Conservation (phyloP, 1,140 invertebrate genomes). For the Drosophila persimilis region DNA sequence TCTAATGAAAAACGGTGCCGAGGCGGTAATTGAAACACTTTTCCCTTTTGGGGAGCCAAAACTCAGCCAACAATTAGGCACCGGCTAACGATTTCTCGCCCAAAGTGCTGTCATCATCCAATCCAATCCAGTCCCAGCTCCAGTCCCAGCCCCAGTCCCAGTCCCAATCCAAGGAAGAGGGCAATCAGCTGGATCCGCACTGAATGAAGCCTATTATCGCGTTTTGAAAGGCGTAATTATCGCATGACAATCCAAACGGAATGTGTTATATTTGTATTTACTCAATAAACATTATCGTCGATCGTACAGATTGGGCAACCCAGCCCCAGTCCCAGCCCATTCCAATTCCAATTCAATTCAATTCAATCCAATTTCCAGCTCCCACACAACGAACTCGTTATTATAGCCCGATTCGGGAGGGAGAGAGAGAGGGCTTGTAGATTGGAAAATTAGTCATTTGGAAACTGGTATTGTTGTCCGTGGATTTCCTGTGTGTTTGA, state of each 20-base stretch:
- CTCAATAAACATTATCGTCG: constrained; percentile 52
- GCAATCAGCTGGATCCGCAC: constrained; percentile 44
- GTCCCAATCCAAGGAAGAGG: constrained; percentile 29
- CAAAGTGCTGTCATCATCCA: constrained; percentile 6
- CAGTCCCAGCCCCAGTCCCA: neutral
- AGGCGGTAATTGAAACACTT: constrained; percentile 37
- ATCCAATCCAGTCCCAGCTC: neutral
- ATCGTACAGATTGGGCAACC: constrained; percentile 42
- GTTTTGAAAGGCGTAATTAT: constrained; percentile 78
- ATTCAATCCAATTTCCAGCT: constrained; percentile 20
- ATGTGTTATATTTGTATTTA: constrained; percentile 60
- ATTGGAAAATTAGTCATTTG: constrained; percentile 48
- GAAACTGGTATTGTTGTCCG: neutral
- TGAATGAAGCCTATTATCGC: constrained; percentile 78
- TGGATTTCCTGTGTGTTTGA: constrained; percentile 23
- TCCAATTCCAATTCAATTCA: neutral
- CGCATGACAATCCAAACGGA: constrained; percentile 71
- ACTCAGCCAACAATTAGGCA: constrained; percentile 63
- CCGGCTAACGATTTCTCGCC: neutral
- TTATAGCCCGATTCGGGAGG: constrained; percentile 1
- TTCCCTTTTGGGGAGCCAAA: constrained; percentile 33
- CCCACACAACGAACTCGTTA: constrained; percentile 35
- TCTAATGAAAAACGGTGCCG: too few species aligned
- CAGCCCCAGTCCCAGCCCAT: neutral
- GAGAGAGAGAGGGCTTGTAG: constrained; percentile 30